Evolutionary conservation across 1,140 invertebrate species (phyloP).

Genomic region (Diploscapter pachys): DNA sequence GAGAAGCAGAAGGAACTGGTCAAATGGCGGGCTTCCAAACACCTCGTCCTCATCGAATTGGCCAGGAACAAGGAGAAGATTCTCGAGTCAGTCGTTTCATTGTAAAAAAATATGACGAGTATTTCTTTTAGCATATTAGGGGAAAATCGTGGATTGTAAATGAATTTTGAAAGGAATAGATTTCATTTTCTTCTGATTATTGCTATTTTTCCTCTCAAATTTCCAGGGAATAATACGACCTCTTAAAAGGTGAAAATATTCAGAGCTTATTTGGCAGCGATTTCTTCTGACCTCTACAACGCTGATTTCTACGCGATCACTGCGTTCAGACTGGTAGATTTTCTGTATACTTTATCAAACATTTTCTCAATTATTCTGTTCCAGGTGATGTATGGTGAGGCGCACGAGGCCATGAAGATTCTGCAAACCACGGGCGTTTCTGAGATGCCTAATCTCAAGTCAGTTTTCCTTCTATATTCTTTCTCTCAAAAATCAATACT

Average conservation of each 20-base stretch:
- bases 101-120: too few relatives aligned
- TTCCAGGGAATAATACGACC: neutral
- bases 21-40: neutral
- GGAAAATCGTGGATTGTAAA: neutral
- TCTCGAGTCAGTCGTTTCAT: neutral
- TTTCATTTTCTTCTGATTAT: too few relatives aligned
- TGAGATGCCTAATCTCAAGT: conserved; percentile 12
- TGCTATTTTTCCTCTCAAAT: neutral
- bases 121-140: conserved; percentile 1
- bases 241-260: conserved; percentile 1
- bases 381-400: conserved; percentile 9
- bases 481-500: neutral
- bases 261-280: conserved; percentile 9
- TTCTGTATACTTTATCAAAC: too few relatives aligned
- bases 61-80: neutral
- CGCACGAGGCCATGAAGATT: conserved; percentile 18
- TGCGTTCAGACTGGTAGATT: conserved; percentile 3
- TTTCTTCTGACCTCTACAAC: conserved; percentile 4
- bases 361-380: too few relatives aligned
- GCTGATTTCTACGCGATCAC: conserved; percentile 12
- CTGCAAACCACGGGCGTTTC: neutral
- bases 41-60: neutral
- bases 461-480: conserved; percentile 3
- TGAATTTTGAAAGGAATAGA: neutral
- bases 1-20: neutral